Conservation (phyloP, 2,113 vertebrate genomes). For the Carollia perspicillata region DNA sequence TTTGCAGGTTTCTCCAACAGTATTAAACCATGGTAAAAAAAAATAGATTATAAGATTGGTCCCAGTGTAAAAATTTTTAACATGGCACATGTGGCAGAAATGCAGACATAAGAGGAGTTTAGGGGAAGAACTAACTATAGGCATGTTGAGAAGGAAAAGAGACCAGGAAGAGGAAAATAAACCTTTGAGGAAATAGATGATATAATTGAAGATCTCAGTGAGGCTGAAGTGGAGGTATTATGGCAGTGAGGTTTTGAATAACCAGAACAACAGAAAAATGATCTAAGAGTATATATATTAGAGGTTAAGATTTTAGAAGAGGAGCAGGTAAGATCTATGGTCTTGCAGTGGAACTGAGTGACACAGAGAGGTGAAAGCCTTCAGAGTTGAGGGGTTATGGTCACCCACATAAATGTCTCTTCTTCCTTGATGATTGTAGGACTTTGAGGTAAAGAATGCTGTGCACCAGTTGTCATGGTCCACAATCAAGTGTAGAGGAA, state of each 20-base stretch:
- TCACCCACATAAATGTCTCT: background rate
- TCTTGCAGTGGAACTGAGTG: background rate
- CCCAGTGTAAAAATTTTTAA: constrained; percentile 5
- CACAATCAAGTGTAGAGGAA: background rate
- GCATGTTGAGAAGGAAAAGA: background rate
- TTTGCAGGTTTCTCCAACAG: background rate
- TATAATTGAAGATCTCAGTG: background rate
- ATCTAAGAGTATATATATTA: background rate
- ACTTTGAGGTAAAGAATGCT: background rate
- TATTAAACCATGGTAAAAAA: background rate
- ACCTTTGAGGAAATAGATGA: background rate
- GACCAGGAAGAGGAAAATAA: background rate
- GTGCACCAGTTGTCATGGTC: background rate
- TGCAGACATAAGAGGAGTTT: background rate
- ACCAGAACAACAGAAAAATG: background rate
- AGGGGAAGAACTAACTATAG: background rate
- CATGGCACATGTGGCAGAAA: background rate
- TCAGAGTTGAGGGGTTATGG: background rate
- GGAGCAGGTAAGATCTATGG: background rate
- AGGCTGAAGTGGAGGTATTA: background rate
- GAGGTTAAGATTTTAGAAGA: background rate
- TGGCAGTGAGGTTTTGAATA: background rate
- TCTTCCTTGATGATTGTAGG: background rate
- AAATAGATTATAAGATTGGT: background rate
- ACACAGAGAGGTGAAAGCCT: background rate